A percentile compares a stretch with the other conserved stretches of the same genome.
Evolutionary conservation across 2,888 invertebrate species (phyloP).

Genomic region (Trimorus sp.): DNA sequence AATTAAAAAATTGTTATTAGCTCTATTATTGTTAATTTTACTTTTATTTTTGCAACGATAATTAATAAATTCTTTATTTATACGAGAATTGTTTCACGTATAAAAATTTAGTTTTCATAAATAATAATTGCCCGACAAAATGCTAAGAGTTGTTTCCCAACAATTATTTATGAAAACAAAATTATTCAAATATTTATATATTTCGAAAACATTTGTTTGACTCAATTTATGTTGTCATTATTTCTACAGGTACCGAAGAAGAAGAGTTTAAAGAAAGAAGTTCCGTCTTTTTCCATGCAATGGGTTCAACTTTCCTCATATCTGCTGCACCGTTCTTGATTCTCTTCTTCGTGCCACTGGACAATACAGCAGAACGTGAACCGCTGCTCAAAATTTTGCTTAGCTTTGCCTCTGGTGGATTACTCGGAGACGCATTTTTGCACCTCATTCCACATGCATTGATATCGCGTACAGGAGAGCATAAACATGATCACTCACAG

Average conservation of each 20-base stretch:
- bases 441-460: slow-evolving; percentile 99
- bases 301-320: slow-evolving; percentile 95
- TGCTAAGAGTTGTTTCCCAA: too few species aligned
- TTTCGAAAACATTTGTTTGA: too few species aligned
- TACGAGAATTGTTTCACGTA: too few species aligned
- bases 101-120: too few species aligned
- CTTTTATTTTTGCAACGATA: too few species aligned
- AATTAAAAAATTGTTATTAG: too few species aligned
- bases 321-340: slow-evolving; percentile 97
- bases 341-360: slow-evolving; percentile 95
- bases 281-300: slow-evolving; percentile 85
- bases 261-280: slow-evolving; percentile 38
- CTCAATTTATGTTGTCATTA: too few species aligned
- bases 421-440: slow-evolving; percentile 98
- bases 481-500: slow-evolving; percentile 78
- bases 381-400: slow-evolving; percentile 94
- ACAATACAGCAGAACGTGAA: slow-evolving; percentile 91
- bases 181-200: too few species aligned
- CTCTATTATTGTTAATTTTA: too few species aligned
- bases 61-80: too few species aligned
- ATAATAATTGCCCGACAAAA: too few species aligned
- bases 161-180: too few species aligned
- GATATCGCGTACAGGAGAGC: slow-evolving; percentile 83
- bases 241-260: slow-evolving; percentile 12
- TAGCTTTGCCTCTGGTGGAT: slow-evolving; percentile 96